Base-by-base conservation (phyloP, 2,797 vertebrate genomes). In the Mormyrops boulengeri region DNA sequence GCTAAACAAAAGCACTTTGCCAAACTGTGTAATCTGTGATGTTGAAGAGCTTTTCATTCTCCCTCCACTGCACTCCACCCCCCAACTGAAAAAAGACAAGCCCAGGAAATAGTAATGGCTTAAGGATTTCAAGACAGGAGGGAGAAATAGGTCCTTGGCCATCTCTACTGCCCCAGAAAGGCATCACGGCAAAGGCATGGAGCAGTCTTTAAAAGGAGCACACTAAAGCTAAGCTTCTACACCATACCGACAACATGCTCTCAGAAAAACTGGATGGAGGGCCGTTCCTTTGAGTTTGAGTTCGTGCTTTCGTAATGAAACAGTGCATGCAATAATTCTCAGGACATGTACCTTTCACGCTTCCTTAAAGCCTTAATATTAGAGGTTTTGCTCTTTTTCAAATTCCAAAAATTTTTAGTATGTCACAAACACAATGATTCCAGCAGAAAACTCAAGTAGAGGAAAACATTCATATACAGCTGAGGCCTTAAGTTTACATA, bases 1-100 rank as follows among this genome's bases (percentile, higher is more conserved):
- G 90, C 60, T 52, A 92, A 93, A 96, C 94, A 96, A 95, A 95
- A 94, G 93, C 88, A 91, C 92, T 93, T 57, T 85, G 93, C 92
- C 91, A 93, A 92, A 93, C 91, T 88, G 91, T 88, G 92, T 91
- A 94, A 94, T 93, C 93, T 92, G 93, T 93, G 94, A 92, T 92
- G 89, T 92, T 90, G 90, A 93, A 90, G 91, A 92, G 93, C 91
- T 93, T 92, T 92, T 77, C 69, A n/a, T 73, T 88, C 73, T 88
- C 34, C 77, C 84, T 19, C 69, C 34, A 4, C 5, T 17, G 34
- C 34, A 38, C 52, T 62, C 49, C 89, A 88, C 89, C 88, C 82
- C 87, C 85, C 90, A 91, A 86, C 49, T 87, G 88, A 90, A 87
- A 73, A 88, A 57, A 66, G 73, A 69, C 84, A 77, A 90, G 69